phyloP scores from a whole-genome alignment of 2,888 invertebrate species.

The Corythucha ciliata region DNA sequence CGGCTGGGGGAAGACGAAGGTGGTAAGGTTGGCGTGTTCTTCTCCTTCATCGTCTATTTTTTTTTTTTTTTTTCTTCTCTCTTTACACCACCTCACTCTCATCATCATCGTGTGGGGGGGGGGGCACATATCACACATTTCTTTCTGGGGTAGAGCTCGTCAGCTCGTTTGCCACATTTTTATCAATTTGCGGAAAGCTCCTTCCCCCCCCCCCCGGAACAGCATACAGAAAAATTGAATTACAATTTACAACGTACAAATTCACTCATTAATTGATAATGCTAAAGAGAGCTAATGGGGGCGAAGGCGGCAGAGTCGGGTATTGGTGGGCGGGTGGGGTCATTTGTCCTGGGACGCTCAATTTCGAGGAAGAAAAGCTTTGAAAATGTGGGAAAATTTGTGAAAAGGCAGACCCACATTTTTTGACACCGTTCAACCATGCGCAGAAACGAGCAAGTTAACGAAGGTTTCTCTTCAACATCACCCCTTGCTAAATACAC shows the following conservation, averaged over 20 bases:
- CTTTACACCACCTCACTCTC: too few relatives aligned
- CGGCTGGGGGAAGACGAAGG: too few relatives aligned
- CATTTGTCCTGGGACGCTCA: neutral
- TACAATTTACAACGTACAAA: too few relatives aligned
- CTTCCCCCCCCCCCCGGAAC: neutral
- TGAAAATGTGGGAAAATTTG: slow-evolving; percentile 1
- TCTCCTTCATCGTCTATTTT: neutral
- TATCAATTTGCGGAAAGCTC: slow-evolving; percentile 9
- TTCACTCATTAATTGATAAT: slow-evolving; percentile 5
- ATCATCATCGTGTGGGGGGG: slow-evolving; percentile 8
- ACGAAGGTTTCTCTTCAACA: too few relatives aligned
- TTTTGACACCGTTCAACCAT: slow-evolving; percentile 5
- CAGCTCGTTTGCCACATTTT: slow-evolving; percentile 29
- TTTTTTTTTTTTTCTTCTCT: neutral
- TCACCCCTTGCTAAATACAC: too few relatives aligned
- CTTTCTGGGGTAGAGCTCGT: too few relatives aligned
- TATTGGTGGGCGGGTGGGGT: neutral
- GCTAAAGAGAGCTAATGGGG: slow-evolving; percentile 4
- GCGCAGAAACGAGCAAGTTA: slow-evolving; percentile 23
- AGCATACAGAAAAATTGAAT: too few relatives aligned
- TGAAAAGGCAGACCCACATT: neutral
- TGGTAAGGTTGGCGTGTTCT: neutral
- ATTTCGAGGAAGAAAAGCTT: neutral
- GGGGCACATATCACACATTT: slow-evolving; percentile 10
- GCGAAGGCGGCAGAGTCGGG: neutral